Base-by-base conservation (phyloP, 2,888 invertebrate genomes). In the Stenodera caucasica region DNA sequence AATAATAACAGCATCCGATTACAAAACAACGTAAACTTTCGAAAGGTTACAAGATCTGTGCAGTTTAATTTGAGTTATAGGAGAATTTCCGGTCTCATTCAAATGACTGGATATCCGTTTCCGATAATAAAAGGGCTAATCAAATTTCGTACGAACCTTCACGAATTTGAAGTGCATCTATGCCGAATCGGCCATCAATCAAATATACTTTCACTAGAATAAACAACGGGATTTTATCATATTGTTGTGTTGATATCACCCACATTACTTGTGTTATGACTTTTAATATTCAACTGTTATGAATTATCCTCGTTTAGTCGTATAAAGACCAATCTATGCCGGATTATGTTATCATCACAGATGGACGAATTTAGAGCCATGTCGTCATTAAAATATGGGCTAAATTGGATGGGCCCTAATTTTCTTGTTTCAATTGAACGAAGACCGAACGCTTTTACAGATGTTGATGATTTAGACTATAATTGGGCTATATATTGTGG, bases 181-280 rank as follows among this genome's bases (percentile, higher is more conserved):
- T 15, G 2, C 15, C 9, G 8, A n/a, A n/a, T 15, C 8, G 6
- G 8, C 15, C 14, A 15, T n/a, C 12, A 21, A 45, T 21, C 14
- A 37, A 37, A 45, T 45, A 14, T 9, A 11, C 45, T 21, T 45
- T 45, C 45, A 45, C 45, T 21, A 12, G 6, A 11, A 45, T 4
- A 45, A 45, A 21, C 12, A 21, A 1, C 5, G 15, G 21, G 21
- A 9, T 45, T 9, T 18, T 45, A 21, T 45, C 45, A 18, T 45
- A 7, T 2, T 11, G 18, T 45, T 45, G 45, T 18, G 21, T 45
- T 45, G 45, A 45, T 21, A 45, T 45, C 45, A 45, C 45, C 21
- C 45, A 45, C 45, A 45, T 45, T 21, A 45, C 45, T 21, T 21
- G 21, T 45, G 15, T 45, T 45, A 45, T 45, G 45, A 45, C 21